Percentiles rank a stretch among this genome's conserved stretches.
Evolutionary conservation across 1,140 invertebrate genomes (phyloP).

Genomic region (Linepithema humile): DNA sequence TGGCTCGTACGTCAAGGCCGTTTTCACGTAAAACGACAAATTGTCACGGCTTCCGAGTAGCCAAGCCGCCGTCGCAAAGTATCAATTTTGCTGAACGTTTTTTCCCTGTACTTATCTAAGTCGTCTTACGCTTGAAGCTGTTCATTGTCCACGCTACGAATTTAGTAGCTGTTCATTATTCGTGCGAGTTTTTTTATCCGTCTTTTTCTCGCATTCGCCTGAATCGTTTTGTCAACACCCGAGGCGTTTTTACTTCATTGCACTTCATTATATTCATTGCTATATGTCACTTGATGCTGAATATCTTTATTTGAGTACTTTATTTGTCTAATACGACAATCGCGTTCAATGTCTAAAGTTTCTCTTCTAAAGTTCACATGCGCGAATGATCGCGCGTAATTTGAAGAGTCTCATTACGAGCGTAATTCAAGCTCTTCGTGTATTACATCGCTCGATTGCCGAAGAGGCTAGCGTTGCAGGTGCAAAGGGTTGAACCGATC

Average conservation of each 20-base stretch:
- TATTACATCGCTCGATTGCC: not conserved
- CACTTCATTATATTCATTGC: not conserved
- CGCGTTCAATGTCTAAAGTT: not conserved
- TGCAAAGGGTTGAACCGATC: not conserved
- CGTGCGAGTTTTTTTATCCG: too few relatives aligned
- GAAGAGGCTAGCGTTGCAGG: too few relatives aligned
- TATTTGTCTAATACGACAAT: not conserved
- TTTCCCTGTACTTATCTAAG: not conserved
- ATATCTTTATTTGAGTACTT: not conserved
- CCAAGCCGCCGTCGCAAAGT: not conserved
- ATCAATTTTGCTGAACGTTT: slow-evolving; percentile 42
- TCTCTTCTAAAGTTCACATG: slow-evolving; percentile 5
- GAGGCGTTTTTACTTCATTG: not conserved
- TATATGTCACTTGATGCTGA: not conserved
- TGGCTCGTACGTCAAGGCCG: not conserved
- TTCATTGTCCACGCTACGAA: too few relatives aligned
- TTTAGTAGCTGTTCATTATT: too few relatives aligned
- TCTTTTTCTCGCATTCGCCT: too few relatives aligned
- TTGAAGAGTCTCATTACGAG: not conserved
- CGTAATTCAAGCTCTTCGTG: not conserved
- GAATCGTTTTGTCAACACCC: too few relatives aligned
- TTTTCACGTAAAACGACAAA: slow-evolving; percentile 3
- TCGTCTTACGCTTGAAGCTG: not conserved
- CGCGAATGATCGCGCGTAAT: not conserved
- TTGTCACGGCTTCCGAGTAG: not conserved